Percentiles rank a stretch among this genome's conserved stretches.
Evolutionary conservation across 2,113 vertebrate species (phyloP).

Genomic region (Ramphastos sulfuratus): DNA sequence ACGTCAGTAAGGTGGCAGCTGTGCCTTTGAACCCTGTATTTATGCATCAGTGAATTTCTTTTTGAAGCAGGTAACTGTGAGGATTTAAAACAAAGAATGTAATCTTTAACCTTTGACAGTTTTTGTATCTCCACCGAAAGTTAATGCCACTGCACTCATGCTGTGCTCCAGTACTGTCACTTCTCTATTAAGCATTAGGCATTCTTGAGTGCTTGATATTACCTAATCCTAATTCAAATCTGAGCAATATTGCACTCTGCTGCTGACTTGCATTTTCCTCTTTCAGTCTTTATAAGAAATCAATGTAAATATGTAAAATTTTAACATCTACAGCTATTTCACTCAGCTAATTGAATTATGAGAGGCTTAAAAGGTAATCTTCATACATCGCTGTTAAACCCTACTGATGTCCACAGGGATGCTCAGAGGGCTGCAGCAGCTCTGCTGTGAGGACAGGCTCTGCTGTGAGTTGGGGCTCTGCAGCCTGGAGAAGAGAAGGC

Average conservation of each 20-base stretch:
- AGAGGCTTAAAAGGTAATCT: slow-evolving; percentile 9
- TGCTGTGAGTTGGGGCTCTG: no score
- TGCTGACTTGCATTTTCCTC: background rate
- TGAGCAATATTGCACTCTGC: background rate
- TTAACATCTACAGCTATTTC: background rate
- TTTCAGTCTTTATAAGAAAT: slow-evolving; percentile 41
- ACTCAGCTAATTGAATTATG: slow-evolving; percentile 27
- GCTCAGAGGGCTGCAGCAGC: background rate
- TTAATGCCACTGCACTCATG: background rate
- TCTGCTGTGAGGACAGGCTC: no score
- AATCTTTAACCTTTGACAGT: slow-evolving; percentile 18
- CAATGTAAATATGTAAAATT: slow-evolving; percentile 17
- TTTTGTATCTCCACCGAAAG: background rate
- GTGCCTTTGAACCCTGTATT: background rate
- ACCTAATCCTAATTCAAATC: slow-evolving; percentile 16
- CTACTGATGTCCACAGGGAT: slow-evolving; percentile 15
- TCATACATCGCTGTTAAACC: background rate
- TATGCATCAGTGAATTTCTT: background rate
- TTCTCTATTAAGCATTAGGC: background rate
- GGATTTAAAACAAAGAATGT: slow-evolving; percentile 31
- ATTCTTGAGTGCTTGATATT: background rate
- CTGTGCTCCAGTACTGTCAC: background rate
- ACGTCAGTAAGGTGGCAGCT: background rate
- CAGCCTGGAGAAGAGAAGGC: no score
- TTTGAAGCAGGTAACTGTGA: slow-evolving; percentile 1